Base-by-base conservation (phyloP, 2,113 vertebrate genomes). In the Hiodon alosoides region DNA sequence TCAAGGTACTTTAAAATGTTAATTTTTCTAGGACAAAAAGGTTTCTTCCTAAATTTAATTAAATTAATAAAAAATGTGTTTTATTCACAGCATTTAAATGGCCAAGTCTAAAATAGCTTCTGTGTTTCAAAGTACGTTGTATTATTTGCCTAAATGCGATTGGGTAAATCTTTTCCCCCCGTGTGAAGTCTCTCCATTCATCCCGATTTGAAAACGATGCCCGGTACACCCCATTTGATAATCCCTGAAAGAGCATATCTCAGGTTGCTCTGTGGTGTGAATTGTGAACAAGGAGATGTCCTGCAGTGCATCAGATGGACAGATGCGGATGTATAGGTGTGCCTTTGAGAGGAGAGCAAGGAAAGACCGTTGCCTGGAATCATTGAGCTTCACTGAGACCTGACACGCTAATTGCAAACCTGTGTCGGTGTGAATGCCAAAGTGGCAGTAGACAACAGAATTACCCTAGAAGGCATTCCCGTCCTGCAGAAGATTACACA, bases 381-480 rank as follows among this genome's bases (percentile, higher is more conserved):
- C 62, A 54, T 3, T 67, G 6, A 13, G 59, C 50, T 51, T 64
- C 68, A 16, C 50, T n/a, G 76, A 72, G 61, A 66, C 58, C 57
- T 74, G 77, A 74, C 77, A 74, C 13, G 16, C 77, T 78, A 74
- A 73, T 78, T 69, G 72, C 71, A 68, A 74, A 73, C 72, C 65
- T 64, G 57, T 69, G 66, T 69, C 59, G 17, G n/a, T n/a, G 17
- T 67, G 9, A 54, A 67, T 16, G 72, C 14, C 17, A 69, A 67
- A 81, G 72, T 76, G 76, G 80, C 70, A 53, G 69, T 71, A 75
- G 69, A 83, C 79, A 75, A 69, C 77, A 76, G 71, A 76, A 83
- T 74, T 73, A 75, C 71, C 60, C 79, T 72, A 75, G 53, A 75
- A 72, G 71, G 48, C 73, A 58, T 48, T n/a, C 47, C 48, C 17